Percentiles rank a stretch among this genome's conserved stretches.
These are phyloP conservation scores for Dorcus parallelipipedus DNA, from an alignment of 2,888 invertebrate species.

Conservation along the genomic window DNA sequence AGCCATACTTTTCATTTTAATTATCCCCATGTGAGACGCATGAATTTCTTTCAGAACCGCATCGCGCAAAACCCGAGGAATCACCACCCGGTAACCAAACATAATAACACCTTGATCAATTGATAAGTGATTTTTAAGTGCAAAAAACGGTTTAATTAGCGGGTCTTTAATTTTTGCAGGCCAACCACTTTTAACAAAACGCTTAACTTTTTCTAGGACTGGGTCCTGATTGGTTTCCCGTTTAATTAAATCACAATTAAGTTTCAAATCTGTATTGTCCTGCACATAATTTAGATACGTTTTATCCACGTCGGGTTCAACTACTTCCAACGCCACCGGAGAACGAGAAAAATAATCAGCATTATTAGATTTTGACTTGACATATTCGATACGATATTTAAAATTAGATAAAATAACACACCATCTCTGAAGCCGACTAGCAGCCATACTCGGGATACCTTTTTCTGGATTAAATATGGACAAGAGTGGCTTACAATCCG, in stretches of 20 bases:
- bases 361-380: conserved; percentile 24
- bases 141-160: neutral
- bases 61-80: conserved; percentile 3
- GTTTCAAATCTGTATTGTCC: neutral
- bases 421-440: conserved; percentile 26
- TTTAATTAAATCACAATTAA: neutral
- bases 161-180: neutral
- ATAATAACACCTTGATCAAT: neutral
- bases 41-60: conserved; percentile 8
- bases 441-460: conserved; percentile 34
- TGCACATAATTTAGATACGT: conserved; percentile 3
- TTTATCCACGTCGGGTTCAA: neutral
- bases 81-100: conserved; percentile 2
- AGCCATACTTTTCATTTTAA: conserved; percentile 14
- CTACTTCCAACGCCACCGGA: conserved; percentile 2
- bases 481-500: conserved; percentile 35
- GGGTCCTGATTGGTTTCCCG: neutral
- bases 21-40: conserved; percentile 12
- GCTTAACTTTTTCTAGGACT: neutral
- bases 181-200: neutral
- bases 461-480: conserved; percentile 36
- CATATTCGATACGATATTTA: conserved; percentile 22
- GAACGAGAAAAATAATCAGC: conserved; percentile 29
- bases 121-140: neutral
- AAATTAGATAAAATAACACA: conserved; percentile 24